Percentiles rank a stretch among this genome's conserved stretches.
Conservation (phyloP, 2,888 invertebrate species). For the Nephrotoma flavescens region DNA sequence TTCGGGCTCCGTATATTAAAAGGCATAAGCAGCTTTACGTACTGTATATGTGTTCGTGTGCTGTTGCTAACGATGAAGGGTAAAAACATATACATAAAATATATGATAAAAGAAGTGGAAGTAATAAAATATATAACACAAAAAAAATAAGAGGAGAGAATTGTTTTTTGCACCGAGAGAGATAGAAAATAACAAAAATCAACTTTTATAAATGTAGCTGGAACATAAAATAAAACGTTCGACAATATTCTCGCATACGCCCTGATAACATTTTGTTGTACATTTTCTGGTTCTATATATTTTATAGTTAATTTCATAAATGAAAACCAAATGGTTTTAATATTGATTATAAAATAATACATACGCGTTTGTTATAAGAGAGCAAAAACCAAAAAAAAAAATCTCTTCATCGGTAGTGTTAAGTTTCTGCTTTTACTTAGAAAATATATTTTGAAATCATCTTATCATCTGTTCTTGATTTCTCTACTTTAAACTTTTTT, state of each 20-base stretch:
- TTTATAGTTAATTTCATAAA: not conserved
- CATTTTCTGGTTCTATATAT: not conserved
- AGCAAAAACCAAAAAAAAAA: not conserved
- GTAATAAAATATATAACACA: not conserved
- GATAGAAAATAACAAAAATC: not conserved
- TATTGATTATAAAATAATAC: not conserved
- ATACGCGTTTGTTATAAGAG: not conserved
- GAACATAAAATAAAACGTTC: not conserved
- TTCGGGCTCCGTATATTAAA: not conserved
- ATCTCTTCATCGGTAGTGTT: not conserved
- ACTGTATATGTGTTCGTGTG: not conserved
- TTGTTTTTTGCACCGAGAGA: not conserved
- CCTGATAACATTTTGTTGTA: not conserved
- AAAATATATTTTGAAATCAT: not conserved
- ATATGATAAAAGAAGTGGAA: not conserved
- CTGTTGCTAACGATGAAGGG: not conserved
- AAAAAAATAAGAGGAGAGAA: not conserved
- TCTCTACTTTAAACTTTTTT: not conserved
- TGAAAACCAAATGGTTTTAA: not conserved
- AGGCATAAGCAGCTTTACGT: not conserved
- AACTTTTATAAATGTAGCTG: not conserved
- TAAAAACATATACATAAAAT: not conserved
- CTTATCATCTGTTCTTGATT: not conserved
- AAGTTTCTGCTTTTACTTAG: not conserved
- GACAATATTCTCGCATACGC: slow-evolving; percentile 1